phyloP scores from a whole-genome alignment of 2,888 invertebrate species.

The Tachina fera region DNA sequence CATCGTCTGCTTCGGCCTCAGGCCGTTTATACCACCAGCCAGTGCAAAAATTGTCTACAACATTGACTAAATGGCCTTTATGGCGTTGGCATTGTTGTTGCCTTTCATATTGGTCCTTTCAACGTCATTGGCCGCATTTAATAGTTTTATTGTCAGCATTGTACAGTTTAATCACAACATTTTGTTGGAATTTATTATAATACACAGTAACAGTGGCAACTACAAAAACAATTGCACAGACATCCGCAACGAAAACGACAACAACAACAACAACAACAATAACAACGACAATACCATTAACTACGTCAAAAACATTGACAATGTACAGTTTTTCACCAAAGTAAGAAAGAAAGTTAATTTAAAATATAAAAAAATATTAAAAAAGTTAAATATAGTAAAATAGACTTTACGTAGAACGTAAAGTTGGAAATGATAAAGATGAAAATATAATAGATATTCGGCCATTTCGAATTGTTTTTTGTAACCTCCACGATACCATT shows the following conservation, averaged over 20 bases:
- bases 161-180: constrained; percentile 77
- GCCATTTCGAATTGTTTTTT: constrained; percentile 18
- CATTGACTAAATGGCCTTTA: constrained; percentile 53
- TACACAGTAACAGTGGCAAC: constrained; percentile 72
- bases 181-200: constrained; percentile 80
- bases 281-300: constrained; percentile 57
- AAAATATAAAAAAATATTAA: constrained; percentile 11
- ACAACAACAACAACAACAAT: constrained; percentile 47
- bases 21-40: constrained; percentile 53
- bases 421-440: constrained; percentile 51
- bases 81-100: constrained; percentile 63
- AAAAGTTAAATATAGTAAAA: constrained; percentile 34
- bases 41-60: constrained; percentile 53
- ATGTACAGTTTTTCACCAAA: constrained; percentile 66
- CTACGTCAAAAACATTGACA: constrained; percentile 48
- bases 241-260: constrained; percentile 46
- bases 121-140: constrained; percentile 73
- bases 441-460: constrained; percentile 12
- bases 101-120: constrained; percentile 71
- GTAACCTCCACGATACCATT: constrained; percentile 15
- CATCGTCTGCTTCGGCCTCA: constrained; percentile 72
- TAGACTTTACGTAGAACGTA: constrained; percentile 66
- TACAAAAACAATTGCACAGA: constrained; percentile 10
- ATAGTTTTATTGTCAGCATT: constrained; percentile 76
- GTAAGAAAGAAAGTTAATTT: constrained; percentile 24